Conservation (phyloP, 2,113 vertebrate genomes). For the Odontesthes bonariensis region DNA sequence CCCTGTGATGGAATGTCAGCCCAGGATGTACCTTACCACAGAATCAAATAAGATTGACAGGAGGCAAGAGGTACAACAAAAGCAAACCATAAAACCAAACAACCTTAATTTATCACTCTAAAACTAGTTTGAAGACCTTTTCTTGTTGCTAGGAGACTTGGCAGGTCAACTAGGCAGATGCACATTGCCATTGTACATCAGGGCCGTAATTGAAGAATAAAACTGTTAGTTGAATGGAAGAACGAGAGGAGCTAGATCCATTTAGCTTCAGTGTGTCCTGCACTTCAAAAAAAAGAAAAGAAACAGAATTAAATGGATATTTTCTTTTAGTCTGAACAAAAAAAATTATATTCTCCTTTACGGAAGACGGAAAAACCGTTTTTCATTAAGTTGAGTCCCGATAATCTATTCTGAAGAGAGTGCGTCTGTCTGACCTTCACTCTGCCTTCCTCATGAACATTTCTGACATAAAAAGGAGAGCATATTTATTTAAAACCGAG, state of each 20-base stretch:
- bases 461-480: constrained; percentile 1
- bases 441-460: constrained; percentile 24
- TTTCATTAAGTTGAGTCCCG: background rate
- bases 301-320: background rate
- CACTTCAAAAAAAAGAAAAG: background rate
- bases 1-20: background rate
- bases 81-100: background rate
- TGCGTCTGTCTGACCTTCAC: background rate
- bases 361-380: background rate
- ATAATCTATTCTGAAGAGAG: background rate
- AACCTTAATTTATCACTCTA: background rate
- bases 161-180: background rate
- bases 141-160: constrained; percentile 34
- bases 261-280: background rate
- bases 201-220: constrained; percentile 4
- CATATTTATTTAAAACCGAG: background rate
- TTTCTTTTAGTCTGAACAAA: background rate
- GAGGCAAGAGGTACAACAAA: background rate
- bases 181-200: constrained; percentile 16
- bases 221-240: background rate
- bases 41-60: background rate
- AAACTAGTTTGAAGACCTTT: background rate
- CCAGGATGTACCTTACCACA: background rate
- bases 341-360: background rate
- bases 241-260: background rate